Evolutionary conservation across 2,113 vertebrate species (phyloP), one percentile per base, ranked within the genome.

Genomic region (Suricata suricatta): DNA sequence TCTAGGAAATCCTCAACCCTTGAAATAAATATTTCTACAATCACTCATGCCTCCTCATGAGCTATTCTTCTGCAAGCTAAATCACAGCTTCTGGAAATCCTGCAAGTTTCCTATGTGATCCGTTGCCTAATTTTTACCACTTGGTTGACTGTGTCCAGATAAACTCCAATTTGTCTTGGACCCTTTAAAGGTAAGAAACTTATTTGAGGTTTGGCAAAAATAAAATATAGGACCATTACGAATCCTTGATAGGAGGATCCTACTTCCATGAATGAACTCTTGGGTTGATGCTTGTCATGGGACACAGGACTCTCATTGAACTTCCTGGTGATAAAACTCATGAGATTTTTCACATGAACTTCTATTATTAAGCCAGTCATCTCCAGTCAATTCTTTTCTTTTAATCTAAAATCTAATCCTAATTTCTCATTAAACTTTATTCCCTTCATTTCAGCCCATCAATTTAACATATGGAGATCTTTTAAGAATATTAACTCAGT

Each of bases 271-370:
- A 87, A 81, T 31, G 29, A 6, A 7, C 38, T 72, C 35, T 41
- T n/a, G 33, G 69, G 52, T 50, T n/a, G 19, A 4, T 44, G 87
- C 29, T 52, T 16, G 7, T 79, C 82, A 64, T 41, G 14, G 85
- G 92, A 88, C 23, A 7, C 3, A 77, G 23, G 63, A 66, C 10
- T 81, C 35, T 7, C 50, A 9, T 11, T 86, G 52, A 88, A 77
- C 44, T 88, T 90, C 79, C 66, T 41, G 12, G 77, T 68, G 31
- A 77, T 77, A 72, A 96, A 77, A 21, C 89, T 41, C 79, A 19
- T 79, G 82, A 96, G 77, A 90, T 47, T 93, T 97, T 93, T 79
- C 93, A 88, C 86, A 86, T 86, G 92, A 89, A 89, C 66, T 89
- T 91, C 81, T 86, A 11, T 87, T 82, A 94, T 87, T 82, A 94